A percentile compares a stretch with the other conserved stretches of the same genome.
Evolutionary conservation across 2,797 vertebrate species (phyloP).

Genomic region (Darevskia nairensis): DNA sequence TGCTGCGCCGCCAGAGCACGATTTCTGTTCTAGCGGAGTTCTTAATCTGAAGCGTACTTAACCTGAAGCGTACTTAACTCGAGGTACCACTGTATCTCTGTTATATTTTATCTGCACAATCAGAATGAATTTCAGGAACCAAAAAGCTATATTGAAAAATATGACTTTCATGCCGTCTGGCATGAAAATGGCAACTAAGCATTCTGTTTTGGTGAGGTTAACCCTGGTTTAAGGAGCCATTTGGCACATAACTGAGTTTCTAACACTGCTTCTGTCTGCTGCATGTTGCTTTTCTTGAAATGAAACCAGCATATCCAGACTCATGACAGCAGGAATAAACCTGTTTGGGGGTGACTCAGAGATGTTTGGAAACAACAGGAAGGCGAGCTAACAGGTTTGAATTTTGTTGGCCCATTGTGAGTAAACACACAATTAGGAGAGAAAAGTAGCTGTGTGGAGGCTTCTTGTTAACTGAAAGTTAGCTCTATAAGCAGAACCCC

Average conservation of each 20-base stretch:
- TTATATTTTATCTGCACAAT: too few relatives aligned
- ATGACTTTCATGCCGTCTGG: too few relatives aligned
- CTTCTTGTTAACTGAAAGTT: background rate
- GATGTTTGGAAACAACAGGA: conserved; percentile 6
- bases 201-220: too few relatives aligned
- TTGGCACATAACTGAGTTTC: background rate
- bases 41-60: too few relatives aligned
- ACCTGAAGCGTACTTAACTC: too few relatives aligned
- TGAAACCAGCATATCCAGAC: background rate
- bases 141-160: too few relatives aligned
- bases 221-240: background rate
- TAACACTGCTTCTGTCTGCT: background rate
- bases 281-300: background rate
- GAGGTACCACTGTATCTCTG: too few relatives aligned
- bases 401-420: background rate
- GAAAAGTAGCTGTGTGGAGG: background rate
- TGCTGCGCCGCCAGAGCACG: too few relatives aligned
- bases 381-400: background rate
- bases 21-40: too few relatives aligned
- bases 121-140: too few relatives aligned
- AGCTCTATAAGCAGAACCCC: background rate
- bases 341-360: background rate
- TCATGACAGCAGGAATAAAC: background rate
- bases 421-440: background rate
- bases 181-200: too few relatives aligned